A percentile compares a stretch with the other conserved stretches of the same genome.
phyloP scores from a whole-genome alignment of 2,113 vertebrate species.

The Syrrhaptes paradoxus region DNA sequence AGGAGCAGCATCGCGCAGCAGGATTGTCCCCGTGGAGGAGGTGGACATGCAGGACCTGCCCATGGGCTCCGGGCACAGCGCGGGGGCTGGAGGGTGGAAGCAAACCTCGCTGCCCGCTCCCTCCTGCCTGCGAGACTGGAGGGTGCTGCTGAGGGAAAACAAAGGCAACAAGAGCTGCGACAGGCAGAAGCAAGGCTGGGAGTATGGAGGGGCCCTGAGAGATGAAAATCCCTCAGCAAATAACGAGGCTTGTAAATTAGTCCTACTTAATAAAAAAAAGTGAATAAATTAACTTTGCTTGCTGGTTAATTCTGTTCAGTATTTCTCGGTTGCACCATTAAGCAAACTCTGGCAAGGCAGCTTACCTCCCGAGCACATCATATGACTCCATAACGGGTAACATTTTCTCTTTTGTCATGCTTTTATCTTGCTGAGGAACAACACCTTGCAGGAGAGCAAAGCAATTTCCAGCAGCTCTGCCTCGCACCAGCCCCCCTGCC shows the following conservation, averaged over 20 bases:
- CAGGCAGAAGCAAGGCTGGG: background rate
- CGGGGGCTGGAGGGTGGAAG: background rate
- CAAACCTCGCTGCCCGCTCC: background rate
- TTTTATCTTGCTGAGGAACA: background rate
- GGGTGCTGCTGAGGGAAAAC: background rate
- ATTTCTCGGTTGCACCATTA: background rate
- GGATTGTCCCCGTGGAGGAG: rapidly evolving
- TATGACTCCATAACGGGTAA: background rate
- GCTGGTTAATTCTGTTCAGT: background rate
- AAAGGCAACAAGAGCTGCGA: rapidly evolving
- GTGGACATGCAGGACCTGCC: background rate
- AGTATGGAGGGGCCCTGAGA: background rate
- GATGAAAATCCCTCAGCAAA: background rate
- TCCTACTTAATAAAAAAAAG: background rate
- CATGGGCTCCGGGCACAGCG: rapidly evolving
- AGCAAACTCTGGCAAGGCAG: background rate
- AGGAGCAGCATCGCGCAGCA: background rate
- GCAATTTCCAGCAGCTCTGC: background rate
- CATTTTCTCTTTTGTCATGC: background rate
- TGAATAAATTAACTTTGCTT: background rate
- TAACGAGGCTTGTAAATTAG: background rate
- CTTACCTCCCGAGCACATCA: background rate
- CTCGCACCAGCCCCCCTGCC: background rate
- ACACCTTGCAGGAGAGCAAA: background rate
- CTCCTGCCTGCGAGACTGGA: background rate